These are phyloP conservation scores for Drosophila ironensis DNA, from an alignment of 1,140 invertebrate species.

Conservation along the genomic window DNA sequence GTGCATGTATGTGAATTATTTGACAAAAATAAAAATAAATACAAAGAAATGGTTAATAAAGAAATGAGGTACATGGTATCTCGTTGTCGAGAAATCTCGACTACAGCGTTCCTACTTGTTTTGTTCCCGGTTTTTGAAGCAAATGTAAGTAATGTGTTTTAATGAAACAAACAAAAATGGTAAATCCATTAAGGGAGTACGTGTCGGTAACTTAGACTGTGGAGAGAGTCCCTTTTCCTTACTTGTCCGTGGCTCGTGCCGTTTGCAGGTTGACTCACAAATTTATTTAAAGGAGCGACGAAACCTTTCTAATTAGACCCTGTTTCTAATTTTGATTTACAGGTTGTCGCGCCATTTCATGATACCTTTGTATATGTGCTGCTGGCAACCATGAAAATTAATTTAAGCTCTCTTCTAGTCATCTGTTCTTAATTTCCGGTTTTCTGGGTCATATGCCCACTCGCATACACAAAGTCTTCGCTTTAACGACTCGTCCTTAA, in stretches of 20 bases:
- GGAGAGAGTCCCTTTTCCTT: not conserved
- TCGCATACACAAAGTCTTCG: constrained; percentile 36
- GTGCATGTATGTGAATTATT: no score
- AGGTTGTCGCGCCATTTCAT: constrained; percentile 23
- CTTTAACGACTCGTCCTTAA: not conserved
- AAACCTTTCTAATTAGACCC: constrained; percentile 80
- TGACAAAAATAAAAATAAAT: no score
- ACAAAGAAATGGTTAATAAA: no score
- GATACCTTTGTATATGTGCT: no score
- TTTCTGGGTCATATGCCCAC: constrained; percentile 17
- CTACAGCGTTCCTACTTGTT: no score
- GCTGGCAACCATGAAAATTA: constrained; percentile 59
- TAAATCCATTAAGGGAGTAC: constrained; percentile 20
- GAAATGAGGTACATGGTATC: no score
- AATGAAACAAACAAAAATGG: constrained; percentile 56
- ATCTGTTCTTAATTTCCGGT: not conserved
- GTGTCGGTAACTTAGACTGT: constrained; percentile 19
- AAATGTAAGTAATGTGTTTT: constrained; percentile 64
- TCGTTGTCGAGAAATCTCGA: no score
- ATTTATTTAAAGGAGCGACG: constrained; percentile 71
- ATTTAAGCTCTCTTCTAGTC: constrained; percentile 34
- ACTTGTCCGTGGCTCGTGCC: constrained; percentile 31
- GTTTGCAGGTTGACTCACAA: constrained; percentile 69
- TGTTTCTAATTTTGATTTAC: constrained; percentile 25
- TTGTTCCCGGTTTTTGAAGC: not conserved